phyloP scores from a whole-genome alignment of 2,888 invertebrate genomes.

The Balanococcus diminutus region DNA sequence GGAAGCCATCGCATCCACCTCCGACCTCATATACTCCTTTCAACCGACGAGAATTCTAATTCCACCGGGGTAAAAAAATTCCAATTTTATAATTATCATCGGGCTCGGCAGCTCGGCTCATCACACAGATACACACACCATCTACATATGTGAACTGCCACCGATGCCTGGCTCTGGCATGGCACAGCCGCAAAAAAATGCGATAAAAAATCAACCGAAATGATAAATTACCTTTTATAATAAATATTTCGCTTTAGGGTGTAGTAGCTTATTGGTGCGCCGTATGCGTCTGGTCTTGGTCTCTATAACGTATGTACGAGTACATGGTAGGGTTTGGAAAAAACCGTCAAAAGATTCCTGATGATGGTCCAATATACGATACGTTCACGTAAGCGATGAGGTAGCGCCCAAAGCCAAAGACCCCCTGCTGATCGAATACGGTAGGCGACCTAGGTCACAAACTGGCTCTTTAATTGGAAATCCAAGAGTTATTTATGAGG shows the following conservation, averaged over 20 bases:
- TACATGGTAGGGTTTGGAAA: background rate
- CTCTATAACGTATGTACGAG: too few species aligned
- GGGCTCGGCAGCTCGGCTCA: too few species aligned
- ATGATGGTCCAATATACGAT: background rate
- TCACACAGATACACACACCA: too few species aligned
- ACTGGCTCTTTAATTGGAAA: constrained; percentile 52
- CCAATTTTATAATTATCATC: constrained; percentile 9
- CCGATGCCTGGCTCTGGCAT: background rate
- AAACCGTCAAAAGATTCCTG: constrained; percentile 52
- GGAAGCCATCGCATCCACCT: background rate
- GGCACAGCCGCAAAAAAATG: constrained; percentile 24
- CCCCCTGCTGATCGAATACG: constrained; percentile 53
- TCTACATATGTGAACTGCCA: constrained; percentile 1
- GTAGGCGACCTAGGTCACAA: constrained; percentile 54
- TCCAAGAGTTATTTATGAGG: constrained; percentile 48
- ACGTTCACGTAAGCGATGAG: too few species aligned
- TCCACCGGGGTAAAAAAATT: background rate
- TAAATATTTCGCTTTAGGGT: constrained; percentile 54
- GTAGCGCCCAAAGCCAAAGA: constrained; percentile 55
- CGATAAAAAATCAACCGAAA: constrained; percentile 40
- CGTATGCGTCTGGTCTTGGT: background rate
- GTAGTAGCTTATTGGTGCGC: constrained; percentile 50
- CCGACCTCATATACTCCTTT: background rate
- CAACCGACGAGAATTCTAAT: background rate
- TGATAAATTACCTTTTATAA: constrained; percentile 53